phyloP scores from a whole-genome alignment of 2,113 vertebrate genomes.

The Tyto alba region DNA sequence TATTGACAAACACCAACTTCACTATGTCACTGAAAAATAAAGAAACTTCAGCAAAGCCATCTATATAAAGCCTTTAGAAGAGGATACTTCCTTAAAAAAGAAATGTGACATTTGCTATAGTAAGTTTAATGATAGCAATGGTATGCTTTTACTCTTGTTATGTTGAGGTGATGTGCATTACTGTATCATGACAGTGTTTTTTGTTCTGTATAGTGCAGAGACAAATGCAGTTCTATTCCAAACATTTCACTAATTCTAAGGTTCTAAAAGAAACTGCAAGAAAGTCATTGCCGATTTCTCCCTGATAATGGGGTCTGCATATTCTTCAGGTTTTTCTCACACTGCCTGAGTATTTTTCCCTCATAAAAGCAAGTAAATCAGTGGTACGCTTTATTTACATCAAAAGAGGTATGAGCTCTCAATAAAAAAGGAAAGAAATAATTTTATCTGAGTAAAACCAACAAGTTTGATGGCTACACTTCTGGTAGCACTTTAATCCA shows the following conservation, averaged over 20 bases:
- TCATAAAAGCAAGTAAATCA: background rate
- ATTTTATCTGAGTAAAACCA: background rate
- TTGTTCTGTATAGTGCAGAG: background rate
- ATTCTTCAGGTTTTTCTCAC: background rate
- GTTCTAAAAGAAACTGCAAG: background rate
- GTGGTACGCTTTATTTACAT: background rate
- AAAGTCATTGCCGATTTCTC: background rate
- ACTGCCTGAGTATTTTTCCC: background rate
- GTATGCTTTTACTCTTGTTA: background rate
- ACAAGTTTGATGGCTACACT: background rate
- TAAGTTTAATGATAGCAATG: background rate
- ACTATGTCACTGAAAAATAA: background rate
- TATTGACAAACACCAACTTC: background rate
- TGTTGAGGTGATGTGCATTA: background rate
- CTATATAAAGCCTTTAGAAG: background rate
- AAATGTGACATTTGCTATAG: background rate
- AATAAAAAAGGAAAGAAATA: background rate
- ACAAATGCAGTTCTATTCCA: background rate
- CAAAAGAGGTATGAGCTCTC: background rate
- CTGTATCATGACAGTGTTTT: background rate
- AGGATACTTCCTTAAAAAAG: background rate
- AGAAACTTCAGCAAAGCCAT: rapidly evolving
- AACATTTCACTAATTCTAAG: background rate
- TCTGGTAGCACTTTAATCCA: background rate
- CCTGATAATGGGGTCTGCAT: background rate